Percentiles rank a stretch among this genome's conserved stretches.
phyloP scores from a whole-genome alignment of 2,888 invertebrate genomes.

The Ellobium chinense region DNA sequence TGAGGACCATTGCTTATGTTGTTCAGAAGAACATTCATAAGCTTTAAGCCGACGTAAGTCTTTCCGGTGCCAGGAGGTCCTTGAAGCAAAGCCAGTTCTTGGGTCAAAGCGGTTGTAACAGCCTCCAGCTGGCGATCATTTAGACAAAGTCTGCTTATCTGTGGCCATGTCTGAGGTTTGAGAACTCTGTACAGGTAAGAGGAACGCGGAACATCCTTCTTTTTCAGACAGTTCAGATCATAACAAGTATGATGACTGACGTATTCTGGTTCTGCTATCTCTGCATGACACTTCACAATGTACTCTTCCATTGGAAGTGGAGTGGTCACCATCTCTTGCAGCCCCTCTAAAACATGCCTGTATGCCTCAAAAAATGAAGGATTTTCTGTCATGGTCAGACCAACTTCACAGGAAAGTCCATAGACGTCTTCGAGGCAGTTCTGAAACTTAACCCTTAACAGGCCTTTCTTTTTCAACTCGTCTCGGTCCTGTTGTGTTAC shows the following conservation, averaged over 20 bases:
- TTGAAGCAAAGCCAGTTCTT: constrained; percentile 68
- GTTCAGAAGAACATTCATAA: constrained; percentile 83
- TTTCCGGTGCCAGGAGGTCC: constrained; percentile 93
- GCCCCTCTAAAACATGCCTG: constrained; percentile 7
- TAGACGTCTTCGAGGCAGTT: constrained; percentile 8
- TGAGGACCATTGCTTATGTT: constrained; percentile 81
- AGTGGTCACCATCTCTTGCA: background rate
- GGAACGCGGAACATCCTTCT: background rate
- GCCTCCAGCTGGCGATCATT: background rate
- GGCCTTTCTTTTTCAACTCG: background rate
- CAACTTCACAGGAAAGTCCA: background rate
- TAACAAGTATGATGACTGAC: background rate
- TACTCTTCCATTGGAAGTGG: background rate
- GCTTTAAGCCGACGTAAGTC: constrained; percentile 88
- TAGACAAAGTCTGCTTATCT: background rate
- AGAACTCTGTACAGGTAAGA: background rate
- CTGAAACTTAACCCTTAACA: background rate
- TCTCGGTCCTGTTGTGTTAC: background rate
- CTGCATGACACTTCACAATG: background rate
- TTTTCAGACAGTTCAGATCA: background rate
- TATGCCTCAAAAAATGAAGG: constrained; percentile 7
- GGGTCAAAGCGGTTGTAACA: background rate
- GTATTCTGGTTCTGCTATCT: background rate
- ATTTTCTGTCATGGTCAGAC: background rate
- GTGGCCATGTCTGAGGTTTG: background rate